Base-by-base conservation (phyloP, 2,888 invertebrate species). In the Melolontha melolontha region DNA sequence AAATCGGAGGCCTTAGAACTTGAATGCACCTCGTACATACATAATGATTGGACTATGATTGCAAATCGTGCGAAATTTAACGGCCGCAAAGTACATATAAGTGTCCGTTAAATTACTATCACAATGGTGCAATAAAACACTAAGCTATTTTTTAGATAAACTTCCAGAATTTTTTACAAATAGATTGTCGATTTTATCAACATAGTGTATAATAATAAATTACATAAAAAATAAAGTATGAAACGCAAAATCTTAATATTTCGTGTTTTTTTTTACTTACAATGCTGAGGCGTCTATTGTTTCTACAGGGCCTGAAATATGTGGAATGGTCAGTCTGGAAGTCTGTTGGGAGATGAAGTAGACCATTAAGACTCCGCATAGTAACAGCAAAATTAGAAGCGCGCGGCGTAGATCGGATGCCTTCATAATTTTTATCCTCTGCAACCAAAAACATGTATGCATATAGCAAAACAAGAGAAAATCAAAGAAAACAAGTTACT, bases 361-460 rank as follows among this genome's bases (percentile, higher is more conserved):
- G 71, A 86, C 82, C 73, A 86, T 82, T 59, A 86, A 80, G 59
- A 84, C 81, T 65, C 85, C 82, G 71, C 86, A 86, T 75, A 86
- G 80, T 72, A 86, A 76, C 74, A 85, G 84, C 68, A 85, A 87
- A 74, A 85, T 82, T 79, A 84, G 86, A 82, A 86, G 86, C 80
- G 80, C 85, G 77, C 84, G 85, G 82, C 85, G 83, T 79, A 86
- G 81, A 79, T 85, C 86, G 75, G 83, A 87, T 82, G 86, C 85
- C 77, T 86, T 85, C 81, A 86, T 82, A 76, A 80, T 81, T 73
- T 74, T 76, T 66, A 71, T 75, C 79, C 79, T 79, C 84, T 85
- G 79, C 29, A 80, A 80, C 68, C 75, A 74, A 64, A 29, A 16
- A 51, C 10, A 6, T 42, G 41, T 14, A 54, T 2, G 22, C 22